Percentiles rank a stretch among this genome's conserved stretches.
Conservation (phyloP, 2,113 vertebrate genomes). For the Strigops habroptila region DNA sequence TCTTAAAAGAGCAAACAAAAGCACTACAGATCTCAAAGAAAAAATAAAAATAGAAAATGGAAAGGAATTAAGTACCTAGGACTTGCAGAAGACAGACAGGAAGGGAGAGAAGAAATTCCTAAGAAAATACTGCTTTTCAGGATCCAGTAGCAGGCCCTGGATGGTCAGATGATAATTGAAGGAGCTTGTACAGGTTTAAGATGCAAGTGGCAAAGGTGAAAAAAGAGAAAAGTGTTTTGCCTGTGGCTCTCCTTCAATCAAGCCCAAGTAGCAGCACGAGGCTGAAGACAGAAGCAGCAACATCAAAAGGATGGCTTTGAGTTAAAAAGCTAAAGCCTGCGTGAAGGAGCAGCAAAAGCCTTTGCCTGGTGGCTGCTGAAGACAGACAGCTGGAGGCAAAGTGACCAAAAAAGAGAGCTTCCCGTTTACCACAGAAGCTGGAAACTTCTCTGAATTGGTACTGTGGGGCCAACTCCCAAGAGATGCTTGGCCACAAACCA, state of each 20-base stretch:
- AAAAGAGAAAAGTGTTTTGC: background rate
- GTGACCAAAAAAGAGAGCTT: background rate
- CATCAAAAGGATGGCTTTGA: background rate
- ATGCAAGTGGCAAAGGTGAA: background rate
- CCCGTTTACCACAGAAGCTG: background rate
- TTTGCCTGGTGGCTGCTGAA: background rate
- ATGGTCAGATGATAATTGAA: background rate
- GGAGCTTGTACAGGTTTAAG: background rate
- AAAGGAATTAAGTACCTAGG: background rate
- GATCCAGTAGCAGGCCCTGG: background rate
- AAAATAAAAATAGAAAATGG: background rate
- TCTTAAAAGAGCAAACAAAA: background rate
- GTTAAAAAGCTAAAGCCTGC: background rate
- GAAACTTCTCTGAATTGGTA: background rate
- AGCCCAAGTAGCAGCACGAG: background rate
- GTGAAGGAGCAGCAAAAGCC: background rate
- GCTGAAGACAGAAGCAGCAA: background rate
- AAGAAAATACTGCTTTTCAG: background rate
- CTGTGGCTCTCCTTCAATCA: background rate
- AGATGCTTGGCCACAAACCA: background rate
- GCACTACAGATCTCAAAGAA: background rate
- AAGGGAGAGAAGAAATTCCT: background rate
- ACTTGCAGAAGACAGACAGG: background rate
- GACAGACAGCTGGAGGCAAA: background rate
- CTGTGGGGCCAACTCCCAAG: background rate